Evolutionary conservation across 1,140 invertebrate genomes (phyloP), one percentile per base, ranked within the genome.

Genomic region (Chrysomallon squamiferum): DNA sequence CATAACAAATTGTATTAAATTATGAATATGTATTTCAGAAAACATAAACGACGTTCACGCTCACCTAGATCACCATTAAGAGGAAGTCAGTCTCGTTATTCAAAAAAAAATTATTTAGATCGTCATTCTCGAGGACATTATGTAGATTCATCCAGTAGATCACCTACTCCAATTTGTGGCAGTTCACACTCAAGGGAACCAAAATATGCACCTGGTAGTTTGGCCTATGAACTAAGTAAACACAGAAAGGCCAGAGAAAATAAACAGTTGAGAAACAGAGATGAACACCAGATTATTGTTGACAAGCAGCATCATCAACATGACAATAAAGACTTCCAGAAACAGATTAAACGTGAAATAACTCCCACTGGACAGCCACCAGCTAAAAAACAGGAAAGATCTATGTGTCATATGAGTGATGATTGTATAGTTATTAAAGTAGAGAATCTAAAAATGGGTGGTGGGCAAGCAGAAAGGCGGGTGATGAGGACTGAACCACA

Each of bases 141-240:
- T 33, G 65, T 38, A 57, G 58, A 30, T 57, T 63, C 62, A 50
- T 64, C 43, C n/a, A 61, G 49, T 58, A 58, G 27, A 43, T 49
- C 38, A 32, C 56, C n/a, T 15, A 47, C 9, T 38, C 38, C 13
- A 58, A 56, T 41, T 67, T 57, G 35, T 38, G 35, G 35, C 35
- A 38, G 35, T 38, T 38, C 35, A 15, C 29, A 73, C 35, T 54
- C 71, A 67, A 66, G 62, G 71, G 13, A 69, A 58, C 64, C 70
- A 74, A 32, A 72, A 65, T 79, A 74, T 72, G 75, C 75, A n/a
- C 79, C 76, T 25, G 79, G 73, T 56, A 81, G 77, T 68, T 69
- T 85, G 29, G 81, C 76, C 9, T 79, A 83, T 20, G 85, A 86
- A 73, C 71, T 85, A n/a, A 84, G 79, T 61, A 87, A 85, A 60